Evolutionary conservation across 1,140 invertebrate species (phyloP).

Genomic region (Cotesia typhae): DNA sequence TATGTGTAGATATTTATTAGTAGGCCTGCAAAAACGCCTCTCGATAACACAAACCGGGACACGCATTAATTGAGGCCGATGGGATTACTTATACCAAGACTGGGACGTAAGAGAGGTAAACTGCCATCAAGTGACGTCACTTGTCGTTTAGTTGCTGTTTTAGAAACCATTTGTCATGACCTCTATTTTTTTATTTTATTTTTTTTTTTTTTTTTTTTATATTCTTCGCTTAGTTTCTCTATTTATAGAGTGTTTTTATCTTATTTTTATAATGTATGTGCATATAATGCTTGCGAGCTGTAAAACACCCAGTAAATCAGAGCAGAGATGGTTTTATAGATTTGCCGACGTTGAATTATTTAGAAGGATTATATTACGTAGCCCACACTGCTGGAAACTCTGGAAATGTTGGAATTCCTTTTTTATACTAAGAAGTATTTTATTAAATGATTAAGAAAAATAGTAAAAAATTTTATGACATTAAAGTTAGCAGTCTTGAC

Average conservation of each 20-base stretch:
- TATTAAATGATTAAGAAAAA: too few relatives aligned
- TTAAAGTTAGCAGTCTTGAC: too few relatives aligned
- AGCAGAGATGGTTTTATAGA: too few relatives aligned
- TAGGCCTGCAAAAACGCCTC: conserved; percentile 25
- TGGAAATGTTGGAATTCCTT: too few relatives aligned
- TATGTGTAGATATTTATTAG: conserved; percentile 21
- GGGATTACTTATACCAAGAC: conserved; percentile 22
- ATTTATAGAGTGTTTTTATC: too few relatives aligned
- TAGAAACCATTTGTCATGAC: conserved; percentile 23
- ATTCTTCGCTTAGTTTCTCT: too few relatives aligned
- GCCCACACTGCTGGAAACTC: too few relatives aligned
- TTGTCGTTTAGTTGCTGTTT: conserved; percentile 21
- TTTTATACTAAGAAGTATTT: too few relatives aligned
- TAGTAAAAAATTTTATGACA: too few relatives aligned
- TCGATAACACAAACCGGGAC: conserved; percentile 13
- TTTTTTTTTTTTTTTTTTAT: too few relatives aligned
- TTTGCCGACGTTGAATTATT: background rate
- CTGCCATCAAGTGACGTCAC: conserved; percentile 28
- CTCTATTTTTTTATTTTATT: too few relatives aligned
- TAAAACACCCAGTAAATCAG: background rate
- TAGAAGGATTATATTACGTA: background rate
- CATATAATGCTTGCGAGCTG: background rate
- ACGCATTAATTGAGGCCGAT: conserved; percentile 36
- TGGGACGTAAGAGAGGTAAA: conserved; percentile 15
- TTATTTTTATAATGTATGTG: background rate